Evolutionary conservation across 2,888 invertebrate species (phyloP).

Genomic region (Microdon myrmicae): DNA sequence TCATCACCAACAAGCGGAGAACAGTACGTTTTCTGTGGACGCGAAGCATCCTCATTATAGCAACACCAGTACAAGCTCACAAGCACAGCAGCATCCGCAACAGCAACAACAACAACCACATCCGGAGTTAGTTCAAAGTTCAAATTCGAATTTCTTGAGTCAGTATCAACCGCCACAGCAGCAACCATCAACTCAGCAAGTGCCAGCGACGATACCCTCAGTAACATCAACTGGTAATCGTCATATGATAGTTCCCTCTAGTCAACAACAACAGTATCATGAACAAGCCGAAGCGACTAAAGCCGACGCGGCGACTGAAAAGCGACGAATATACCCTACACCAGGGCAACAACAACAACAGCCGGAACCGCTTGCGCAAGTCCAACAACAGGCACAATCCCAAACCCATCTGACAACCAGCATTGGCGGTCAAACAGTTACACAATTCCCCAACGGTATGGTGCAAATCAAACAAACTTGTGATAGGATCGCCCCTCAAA

Average conservation of each 20-base stretch:
- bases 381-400: constrained; percentile 20
- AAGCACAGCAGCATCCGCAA: constrained; percentile 15
- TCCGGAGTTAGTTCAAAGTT: constrained; percentile 15
- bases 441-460: constrained; percentile 57
- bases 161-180: constrained; percentile 26
- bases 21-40: constrained; percentile 12
- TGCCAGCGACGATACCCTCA: constrained; percentile 17
- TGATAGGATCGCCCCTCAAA: constrained; percentile 44
- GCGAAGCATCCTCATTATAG: constrained; percentile 20
- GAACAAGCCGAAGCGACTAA: constrained; percentile 23
- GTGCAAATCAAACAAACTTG: constrained; percentile 57
- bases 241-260: constrained; percentile 39
- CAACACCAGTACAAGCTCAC: constrained; percentile 11
- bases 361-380: constrained; percentile 27
- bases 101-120: constrained; percentile 23
- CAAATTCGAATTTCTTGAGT: constrained; percentile 18
- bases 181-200: constrained; percentile 13
- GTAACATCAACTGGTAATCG: constrained; percentile 33
- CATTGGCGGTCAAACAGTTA: constrained; percentile 57
- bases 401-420: constrained; percentile 53
- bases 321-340: constrained; percentile 18
- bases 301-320: constrained; percentile 14
- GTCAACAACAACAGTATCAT: constrained; percentile 40
- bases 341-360: constrained; percentile 29
- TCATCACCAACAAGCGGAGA: constrained; percentile 51